Percentiles rank a stretch among this genome's conserved stretches.
Evolutionary conservation across 2,888 invertebrate species (phyloP).

Genomic region (Catocala fraxini): DNA sequence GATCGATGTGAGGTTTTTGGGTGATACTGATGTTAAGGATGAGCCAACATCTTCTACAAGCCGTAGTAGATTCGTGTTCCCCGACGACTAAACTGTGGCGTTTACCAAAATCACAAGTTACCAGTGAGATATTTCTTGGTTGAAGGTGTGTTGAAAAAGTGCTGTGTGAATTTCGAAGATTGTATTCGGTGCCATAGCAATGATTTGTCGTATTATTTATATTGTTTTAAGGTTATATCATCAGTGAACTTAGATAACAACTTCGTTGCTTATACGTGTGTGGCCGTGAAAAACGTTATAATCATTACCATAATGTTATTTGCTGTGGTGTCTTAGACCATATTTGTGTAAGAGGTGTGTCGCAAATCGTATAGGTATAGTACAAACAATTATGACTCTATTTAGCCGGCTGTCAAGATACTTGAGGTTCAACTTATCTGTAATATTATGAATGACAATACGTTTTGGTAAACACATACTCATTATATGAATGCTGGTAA

Average conservation of each 20-base stretch:
- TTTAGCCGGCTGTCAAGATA: not conserved
- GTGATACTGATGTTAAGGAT: slow-evolving; percentile 13
- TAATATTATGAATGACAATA: too few relatives aligned
- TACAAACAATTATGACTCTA: not conserved
- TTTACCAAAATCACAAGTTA: slow-evolving; percentile 12
- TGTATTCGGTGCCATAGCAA: slow-evolving; percentile 37
- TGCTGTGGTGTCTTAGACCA: slow-evolving; percentile 11
- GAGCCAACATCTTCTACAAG: not conserved
- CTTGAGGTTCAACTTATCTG: not conserved
- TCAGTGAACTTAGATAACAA: slow-evolving; percentile 16
- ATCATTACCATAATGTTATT: slow-evolving; percentile 6
- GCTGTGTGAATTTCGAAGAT: slow-evolving; percentile 18
- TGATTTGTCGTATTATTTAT: slow-evolving; percentile 25
- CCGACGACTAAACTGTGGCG: slow-evolving; percentile 39
- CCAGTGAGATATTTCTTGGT: slow-evolving; percentile 37
- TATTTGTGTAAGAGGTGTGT: slow-evolving; percentile 25
- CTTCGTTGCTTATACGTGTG: slow-evolving; percentile 10
- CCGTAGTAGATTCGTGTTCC: slow-evolving; percentile 46
- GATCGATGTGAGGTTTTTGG: slow-evolving; percentile 45
- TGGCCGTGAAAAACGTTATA: slow-evolving; percentile 4
- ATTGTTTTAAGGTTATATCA: slow-evolving; percentile 14
- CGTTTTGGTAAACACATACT: too few relatives aligned
- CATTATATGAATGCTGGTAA: too few relatives aligned
- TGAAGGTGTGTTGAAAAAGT: slow-evolving; percentile 12
- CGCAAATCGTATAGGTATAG: slow-evolving; percentile 8